Evolutionary conservation across 2,797 vertebrate species (phyloP).

Genomic region (Anguilla megastoma): DNA sequence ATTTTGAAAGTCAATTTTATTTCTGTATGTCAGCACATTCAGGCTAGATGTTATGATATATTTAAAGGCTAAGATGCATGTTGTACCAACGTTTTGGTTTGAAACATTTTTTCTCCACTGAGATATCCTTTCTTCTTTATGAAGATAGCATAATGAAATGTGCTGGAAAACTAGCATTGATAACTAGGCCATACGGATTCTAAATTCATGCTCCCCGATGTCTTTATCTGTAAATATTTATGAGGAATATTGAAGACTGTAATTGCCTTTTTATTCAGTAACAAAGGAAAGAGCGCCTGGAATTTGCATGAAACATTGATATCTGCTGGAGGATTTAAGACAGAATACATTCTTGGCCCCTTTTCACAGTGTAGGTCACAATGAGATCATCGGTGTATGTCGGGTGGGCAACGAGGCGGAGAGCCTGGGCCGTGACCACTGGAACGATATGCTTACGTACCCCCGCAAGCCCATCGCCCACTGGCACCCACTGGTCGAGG

Average conservation of each 20-base stretch:
- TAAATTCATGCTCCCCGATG: not conserved
- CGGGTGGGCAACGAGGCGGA: constrained; percentile 94
- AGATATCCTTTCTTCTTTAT: not conserved
- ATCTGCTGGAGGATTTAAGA: constrained; percentile 58
- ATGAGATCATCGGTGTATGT: constrained; percentile 97
- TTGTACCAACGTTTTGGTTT: not conserved
- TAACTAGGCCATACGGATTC: not conserved
- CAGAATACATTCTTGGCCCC: constrained; percentile 69
- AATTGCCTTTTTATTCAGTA: not conserved
- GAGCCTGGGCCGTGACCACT: constrained; percentile 91
- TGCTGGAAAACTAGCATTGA: not conserved
- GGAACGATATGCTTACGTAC: constrained; percentile 98
- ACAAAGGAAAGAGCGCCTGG: not conserved
- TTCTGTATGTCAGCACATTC: not conserved
- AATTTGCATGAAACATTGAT: constrained; percentile 1
- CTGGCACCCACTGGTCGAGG: constrained; percentile 97
- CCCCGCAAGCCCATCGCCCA: constrained; percentile 97
- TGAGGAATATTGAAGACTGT: not conserved
- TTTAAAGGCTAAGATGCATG: not conserved
- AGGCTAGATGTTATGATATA: not conserved
- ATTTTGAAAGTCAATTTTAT: not conserved
- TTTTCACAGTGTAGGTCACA: constrained; percentile 98
- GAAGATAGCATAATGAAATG: not conserved
- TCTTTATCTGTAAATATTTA: constrained; percentile 17
- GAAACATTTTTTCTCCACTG: not conserved